Evolutionary conservation across 2,888 invertebrate species (phyloP), one percentile per base, ranked within the genome.

Genomic region (Rhaphigaster nebulosa): DNA sequence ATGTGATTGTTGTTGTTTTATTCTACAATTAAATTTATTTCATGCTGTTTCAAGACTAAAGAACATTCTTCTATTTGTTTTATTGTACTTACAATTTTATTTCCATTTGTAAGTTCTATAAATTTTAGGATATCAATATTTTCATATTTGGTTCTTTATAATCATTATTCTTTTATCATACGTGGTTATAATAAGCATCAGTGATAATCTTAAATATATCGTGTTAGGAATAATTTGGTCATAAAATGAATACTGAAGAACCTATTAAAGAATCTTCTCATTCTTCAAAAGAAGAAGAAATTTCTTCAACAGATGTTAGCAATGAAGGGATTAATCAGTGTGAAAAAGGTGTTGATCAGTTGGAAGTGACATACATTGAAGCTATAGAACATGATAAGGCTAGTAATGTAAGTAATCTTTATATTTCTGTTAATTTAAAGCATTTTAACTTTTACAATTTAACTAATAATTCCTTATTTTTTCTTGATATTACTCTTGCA

Each of bases 41-140:
- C 15, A 65, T 18, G n/a, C 10, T 10, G 13, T 65, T 29, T 60
- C 12, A n/a, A 34, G 29, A 13, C 29, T 65, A 15, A 15, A 29
- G 3, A 15, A 26, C 13, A n/a, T 4, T 5, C 54, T 23, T 56
- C 60, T 8, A 6, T 29, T 65, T 29, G 0, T 56, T 65, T 29
- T 34, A 18, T 15, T 20, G 29, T 65, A 4, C 2, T 5, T 23
- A 15, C 13, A 23, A 23, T 56, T 56, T 60, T 12, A 65, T 15
- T 65, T n/a, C n/a, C n/a, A 65, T 65, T 65, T 29, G 65, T 29
- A 65, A 65, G 65, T 65, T 65, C 26, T n/a, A n/a, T n/a, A n/a
- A n/a, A n/a, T 60, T 6, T n/a, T 12, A n/a, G 2, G 34, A 8
- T 4, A 65, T 15, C 15, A 65, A 15, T 29, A 29, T 29, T 13